These are phyloP conservation scores for Nannobrachium achirus DNA, from an alignment of 2,113 vertebrate species.

Conservation along the genomic window DNA sequence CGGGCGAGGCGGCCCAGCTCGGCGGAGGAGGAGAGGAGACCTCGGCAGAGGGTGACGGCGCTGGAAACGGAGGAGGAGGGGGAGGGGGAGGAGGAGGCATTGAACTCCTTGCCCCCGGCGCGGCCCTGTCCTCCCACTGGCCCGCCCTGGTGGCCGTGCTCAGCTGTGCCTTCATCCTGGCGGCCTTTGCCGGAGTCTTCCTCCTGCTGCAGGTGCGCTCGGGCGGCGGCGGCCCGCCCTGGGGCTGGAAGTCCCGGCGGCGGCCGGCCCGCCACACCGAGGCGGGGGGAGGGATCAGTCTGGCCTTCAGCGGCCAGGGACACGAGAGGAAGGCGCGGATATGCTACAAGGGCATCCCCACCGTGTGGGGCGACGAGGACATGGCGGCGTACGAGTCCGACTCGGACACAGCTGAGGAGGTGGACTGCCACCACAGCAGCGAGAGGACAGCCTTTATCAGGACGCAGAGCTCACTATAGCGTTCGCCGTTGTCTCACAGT, in stretches of 20 bases:
- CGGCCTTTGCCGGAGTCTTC: constrained; percentile 87
- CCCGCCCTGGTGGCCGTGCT: constrained; percentile 85
- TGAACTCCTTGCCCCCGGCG: constrained; percentile 34
- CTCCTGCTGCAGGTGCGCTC: constrained; percentile 90
- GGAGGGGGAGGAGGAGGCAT: not conserved
- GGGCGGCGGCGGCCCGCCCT: constrained; percentile 70
- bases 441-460: constrained; percentile 98
- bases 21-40: constrained; percentile 6
- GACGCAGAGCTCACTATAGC: constrained; percentile 93
- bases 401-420: constrained; percentile 89
- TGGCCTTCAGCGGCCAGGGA: constrained; percentile 62
- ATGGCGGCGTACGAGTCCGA: constrained; percentile 79
- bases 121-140: constrained; percentile 73
- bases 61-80: not conserved
- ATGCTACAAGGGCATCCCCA: constrained; percentile 94
- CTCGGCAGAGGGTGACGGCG: constrained; percentile 28
- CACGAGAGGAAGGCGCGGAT: constrained; percentile 77
- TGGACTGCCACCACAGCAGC: constrained; percentile 81
- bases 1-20: constrained; percentile 10
- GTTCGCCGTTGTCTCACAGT: not conserved
- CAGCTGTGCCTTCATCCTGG: constrained; percentile 88
- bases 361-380: constrained; percentile 93
- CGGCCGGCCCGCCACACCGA: constrained; percentile 78
- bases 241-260: constrained; percentile 84
- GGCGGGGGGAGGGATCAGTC: constrained; percentile 52